Base-by-base conservation (phyloP, 1,140 invertebrate genomes). In the Micrasema minimum region DNA sequence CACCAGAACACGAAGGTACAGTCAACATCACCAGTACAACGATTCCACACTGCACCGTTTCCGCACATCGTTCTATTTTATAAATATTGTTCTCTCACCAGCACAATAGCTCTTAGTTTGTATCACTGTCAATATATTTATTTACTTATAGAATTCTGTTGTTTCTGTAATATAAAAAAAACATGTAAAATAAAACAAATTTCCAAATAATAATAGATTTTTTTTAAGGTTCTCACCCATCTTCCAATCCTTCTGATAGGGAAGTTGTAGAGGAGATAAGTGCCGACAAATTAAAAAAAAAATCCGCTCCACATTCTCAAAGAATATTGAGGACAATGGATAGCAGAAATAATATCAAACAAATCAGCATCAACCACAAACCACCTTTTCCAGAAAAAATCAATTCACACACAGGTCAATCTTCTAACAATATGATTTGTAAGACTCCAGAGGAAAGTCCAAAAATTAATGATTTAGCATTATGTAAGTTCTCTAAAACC, bases 281-380 rank as follows among this genome's bases (percentile, higher is more conserved):
- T 38, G 48, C 10, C 23, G 35, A 65, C 14, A 22, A 10, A 14
- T 26, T 12, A n/a, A 18, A 26, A 16, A 35, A 62, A 45, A 62
- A 64, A 10, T 23, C 45, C 53, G 66, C 74, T 75, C 74, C 75
- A 69, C 66, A 50, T 66, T 72, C 75, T 76, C 75, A 74, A 62
- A 76, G 67, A 57, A 77, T 74, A 57, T 74, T 77, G 66, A 75
- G 77, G 71, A 76, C 72, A 26, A 66, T 68, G 69, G 75, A 76
- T 59, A 72, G 72, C 69, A 71, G 66, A 70, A 69, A 76, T 22
- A 76, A 76, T 23, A 76, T 71, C 3, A 68, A 35, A 64, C 72
- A 72, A 53, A 75, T 75, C 22, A 76, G 69, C 26, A 72, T 71
- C 20, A 20, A 43, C 26, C 71, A 74, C 35, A 69, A 74, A 22